Conservation (phyloP, 2,113 vertebrate genomes). For the Urocynchramus pylzowi region DNA sequence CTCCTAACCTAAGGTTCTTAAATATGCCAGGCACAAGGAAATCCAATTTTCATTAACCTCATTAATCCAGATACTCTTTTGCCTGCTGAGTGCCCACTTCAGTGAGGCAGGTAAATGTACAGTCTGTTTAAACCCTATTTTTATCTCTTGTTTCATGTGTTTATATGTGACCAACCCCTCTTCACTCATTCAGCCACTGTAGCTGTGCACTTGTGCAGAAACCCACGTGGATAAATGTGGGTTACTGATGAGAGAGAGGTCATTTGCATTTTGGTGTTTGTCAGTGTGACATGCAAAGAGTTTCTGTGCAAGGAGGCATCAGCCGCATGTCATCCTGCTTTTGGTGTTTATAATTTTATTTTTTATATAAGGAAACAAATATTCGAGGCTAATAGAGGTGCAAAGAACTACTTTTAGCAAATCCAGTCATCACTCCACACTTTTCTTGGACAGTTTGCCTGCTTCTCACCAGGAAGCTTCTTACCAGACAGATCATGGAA, state of each 20-base stretch:
- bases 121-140: neutral
- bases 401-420: neutral
- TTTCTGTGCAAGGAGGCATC: neutral
- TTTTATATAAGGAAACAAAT: neutral
- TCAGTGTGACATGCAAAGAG: neutral
- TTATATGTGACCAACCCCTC: neutral
- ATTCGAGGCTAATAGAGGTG: neutral
- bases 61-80: neutral
- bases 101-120: neutral
- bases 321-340: neutral
- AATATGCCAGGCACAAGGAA: neutral
- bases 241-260: neutral
- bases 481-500: neutral
- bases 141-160: neutral
- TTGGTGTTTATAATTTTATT: neutral
- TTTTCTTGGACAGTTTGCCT: neutral
- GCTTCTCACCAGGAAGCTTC: neutral
- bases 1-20: neutral
- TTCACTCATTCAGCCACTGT: neutral
- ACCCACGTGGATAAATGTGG: accelerated
- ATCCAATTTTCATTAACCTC: neutral
- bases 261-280: neutral
- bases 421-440: neutral
- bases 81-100: neutral
- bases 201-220: neutral